Evolutionary conservation across 2,888 invertebrate genomes (phyloP), one percentile per base, ranked within the genome.

Genomic region (Nemapogon koenigi): DNA sequence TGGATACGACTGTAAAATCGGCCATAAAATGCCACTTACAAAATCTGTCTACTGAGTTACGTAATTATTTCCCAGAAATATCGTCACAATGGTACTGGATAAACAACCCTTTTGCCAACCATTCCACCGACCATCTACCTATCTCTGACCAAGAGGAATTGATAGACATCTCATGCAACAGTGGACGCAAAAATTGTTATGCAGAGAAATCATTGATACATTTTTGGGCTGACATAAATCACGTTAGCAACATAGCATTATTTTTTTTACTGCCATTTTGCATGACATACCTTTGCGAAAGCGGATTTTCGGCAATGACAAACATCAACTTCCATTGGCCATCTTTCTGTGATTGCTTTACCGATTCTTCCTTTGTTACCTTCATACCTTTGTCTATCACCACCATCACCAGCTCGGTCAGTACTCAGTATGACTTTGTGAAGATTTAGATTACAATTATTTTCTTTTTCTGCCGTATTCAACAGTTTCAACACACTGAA

Each of bases 61-160:
- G 31, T 16, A 31, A 10, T 31, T 31, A 15, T 16, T 31, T 31
- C 31, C 31, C 31, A 31, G 31, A 31, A 31, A 31, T 31, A 31
- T 31, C 8, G 31, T 16, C 31, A 6, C 31, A 31, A 31, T 31
- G 31, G 31, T 15, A 31, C 31, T 31, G 31, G 31, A 16, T 31
- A 7, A 31, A 15, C 16, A 31, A 31, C 16, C 16, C 31, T 31
- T 31, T 31, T 31, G 31, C 16, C 10, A 31, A 31, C 31, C 31
- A 31, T 31, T 31, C 31, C 31, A 16, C 16, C 31, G 31, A 31
- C 31, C 14, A 31, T 16, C 31, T 31, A 31, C 15, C 31, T 16
- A 31, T 31, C 31, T 31, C 31, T 31, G 16, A 31, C 16, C 31
- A 31, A 31, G 14, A 29, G 22, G 22, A 22, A 22, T 22, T 22